phyloP scores from a whole-genome alignment of 2,888 invertebrate genomes.

The Melieria crassipennis region DNA sequence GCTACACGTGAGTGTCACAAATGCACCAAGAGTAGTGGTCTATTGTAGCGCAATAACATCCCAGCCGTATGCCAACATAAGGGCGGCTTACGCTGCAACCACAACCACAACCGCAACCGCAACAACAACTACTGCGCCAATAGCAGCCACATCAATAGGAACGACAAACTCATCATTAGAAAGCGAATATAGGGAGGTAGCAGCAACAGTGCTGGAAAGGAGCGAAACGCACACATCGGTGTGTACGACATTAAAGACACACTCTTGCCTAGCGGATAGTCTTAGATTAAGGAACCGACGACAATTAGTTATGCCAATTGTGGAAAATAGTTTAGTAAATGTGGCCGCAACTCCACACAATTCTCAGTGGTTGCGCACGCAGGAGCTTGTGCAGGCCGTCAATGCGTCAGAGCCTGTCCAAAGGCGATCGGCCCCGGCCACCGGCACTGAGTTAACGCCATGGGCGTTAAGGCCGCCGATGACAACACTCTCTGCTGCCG shows the following conservation, averaged over 20 bases:
- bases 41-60: neutral
- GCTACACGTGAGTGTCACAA: too few species aligned
- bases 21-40: too few species aligned
- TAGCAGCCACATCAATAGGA: slow-evolving; percentile 27
- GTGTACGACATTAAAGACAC: slow-evolving; percentile 29
- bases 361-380: too few species aligned
- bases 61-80: slow-evolving; percentile 11
- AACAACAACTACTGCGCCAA: slow-evolving; percentile 28
- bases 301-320: slow-evolving; percentile 59
- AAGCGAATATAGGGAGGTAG: neutral
- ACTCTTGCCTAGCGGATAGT: slow-evolving; percentile 31
- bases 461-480: slow-evolving; percentile 26
- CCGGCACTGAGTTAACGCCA: neutral
- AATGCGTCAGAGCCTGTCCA: too few species aligned
- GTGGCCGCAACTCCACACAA: too few species aligned
- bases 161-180: neutral
- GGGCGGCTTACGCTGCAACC: slow-evolving; percentile 23
- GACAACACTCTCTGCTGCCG: slow-evolving; percentile 3
- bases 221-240: slow-evolving; percentile 33
- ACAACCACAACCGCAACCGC: slow-evolving; percentile 22
- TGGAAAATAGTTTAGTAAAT: neutral
- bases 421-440: neutral
- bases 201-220: slow-evolving; percentile 3
- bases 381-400: too few species aligned
- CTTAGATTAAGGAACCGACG: slow-evolving; percentile 35